Evolutionary conservation across 2,113 vertebrate species (phyloP).

Genomic region (Catagonus wagneri): DNA sequence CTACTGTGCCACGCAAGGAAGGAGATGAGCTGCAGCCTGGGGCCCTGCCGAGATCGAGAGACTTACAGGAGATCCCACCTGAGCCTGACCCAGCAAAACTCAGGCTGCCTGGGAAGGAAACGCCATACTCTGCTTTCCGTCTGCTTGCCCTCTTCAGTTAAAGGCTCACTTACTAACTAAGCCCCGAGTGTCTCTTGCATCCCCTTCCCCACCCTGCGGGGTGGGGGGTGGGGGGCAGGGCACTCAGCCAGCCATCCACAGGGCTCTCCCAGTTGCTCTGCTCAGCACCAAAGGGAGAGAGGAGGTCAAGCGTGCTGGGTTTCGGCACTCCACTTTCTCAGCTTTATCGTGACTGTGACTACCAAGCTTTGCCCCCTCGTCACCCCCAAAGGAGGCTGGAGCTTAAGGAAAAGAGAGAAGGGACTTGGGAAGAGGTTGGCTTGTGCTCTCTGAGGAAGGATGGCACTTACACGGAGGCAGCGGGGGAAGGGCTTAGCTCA

Average conservation of each 20-base stretch:
- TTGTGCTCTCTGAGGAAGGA: not conserved
- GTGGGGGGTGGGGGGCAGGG: too few relatives aligned
- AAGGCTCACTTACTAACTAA: not conserved
- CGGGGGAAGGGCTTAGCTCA: not conserved
- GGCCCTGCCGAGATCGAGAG: constrained; percentile 64
- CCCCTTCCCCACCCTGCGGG: rapidly evolving
- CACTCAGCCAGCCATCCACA: not conserved
- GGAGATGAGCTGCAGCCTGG: constrained; percentile 58
- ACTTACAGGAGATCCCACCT: constrained; percentile 22
- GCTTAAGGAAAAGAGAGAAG: not conserved
- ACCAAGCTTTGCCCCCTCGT: not conserved
- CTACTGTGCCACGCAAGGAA: constrained; percentile 50
- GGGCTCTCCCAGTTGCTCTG: not conserved
- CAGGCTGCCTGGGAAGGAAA: not conserved
- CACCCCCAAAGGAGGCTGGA: not conserved
- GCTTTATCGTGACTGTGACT: not conserved
- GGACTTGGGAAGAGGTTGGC: not conserved
- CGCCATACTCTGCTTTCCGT: not conserved
- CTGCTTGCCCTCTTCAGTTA: not conserved
- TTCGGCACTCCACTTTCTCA: not conserved
- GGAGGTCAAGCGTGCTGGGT: not conserved
- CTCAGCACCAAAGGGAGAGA: not conserved
- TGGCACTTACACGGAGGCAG: not conserved
- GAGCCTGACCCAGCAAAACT: not conserved
- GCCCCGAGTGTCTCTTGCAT: not conserved